Percentiles rank a stretch among this genome's conserved stretches.
These are phyloP conservation scores for Sphaerophoria rueppellii DNA, from an alignment of 2,888 invertebrate genomes.

Conservation along the genomic window DNA sequence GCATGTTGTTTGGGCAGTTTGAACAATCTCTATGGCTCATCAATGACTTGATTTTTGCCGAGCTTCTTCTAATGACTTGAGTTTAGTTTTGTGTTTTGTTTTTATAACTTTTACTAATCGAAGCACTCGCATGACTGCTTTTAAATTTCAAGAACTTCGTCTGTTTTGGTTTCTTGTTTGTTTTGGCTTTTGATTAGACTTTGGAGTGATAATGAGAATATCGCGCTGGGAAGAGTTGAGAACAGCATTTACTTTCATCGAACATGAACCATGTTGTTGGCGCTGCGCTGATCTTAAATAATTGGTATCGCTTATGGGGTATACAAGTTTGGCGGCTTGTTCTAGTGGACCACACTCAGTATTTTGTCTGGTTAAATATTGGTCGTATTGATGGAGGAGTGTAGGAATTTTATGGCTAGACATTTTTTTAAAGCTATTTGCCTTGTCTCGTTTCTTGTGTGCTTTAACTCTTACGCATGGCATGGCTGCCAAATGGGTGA, in stretches of 20 bases:
- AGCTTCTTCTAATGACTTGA: slow-evolving; percentile 45
- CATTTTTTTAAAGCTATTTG: no score
- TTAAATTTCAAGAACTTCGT: slow-evolving; percentile 39
- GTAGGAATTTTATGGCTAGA: not conserved
- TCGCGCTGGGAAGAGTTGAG: slow-evolving; percentile 21
- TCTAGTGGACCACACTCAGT: slow-evolving; percentile 10
- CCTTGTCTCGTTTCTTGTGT: no score
- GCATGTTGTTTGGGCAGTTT: slow-evolving; percentile 39
- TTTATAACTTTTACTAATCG: slow-evolving; percentile 64
- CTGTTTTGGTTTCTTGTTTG: not conserved
- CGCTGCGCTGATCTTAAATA: slow-evolving; percentile 31
- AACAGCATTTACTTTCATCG: slow-evolving; percentile 67
- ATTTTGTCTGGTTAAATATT: not conserved
- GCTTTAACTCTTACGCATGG: no score
- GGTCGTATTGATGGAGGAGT: not conserved
- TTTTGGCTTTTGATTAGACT: not conserved
- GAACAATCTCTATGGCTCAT: slow-evolving; percentile 38
- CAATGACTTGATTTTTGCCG: slow-evolving; percentile 42
- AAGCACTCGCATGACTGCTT: slow-evolving; percentile 25
- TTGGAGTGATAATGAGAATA: slow-evolving; percentile 26
- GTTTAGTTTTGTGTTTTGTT: slow-evolving; percentile 30
- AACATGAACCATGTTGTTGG: not conserved
- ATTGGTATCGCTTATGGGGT: slow-evolving; percentile 24
- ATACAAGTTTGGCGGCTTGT: not conserved
- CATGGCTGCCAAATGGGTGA: no score